Evolutionary conservation across 2,888 invertebrate genomes (phyloP).

Genomic region (Pseudococcus viburni): DNA sequence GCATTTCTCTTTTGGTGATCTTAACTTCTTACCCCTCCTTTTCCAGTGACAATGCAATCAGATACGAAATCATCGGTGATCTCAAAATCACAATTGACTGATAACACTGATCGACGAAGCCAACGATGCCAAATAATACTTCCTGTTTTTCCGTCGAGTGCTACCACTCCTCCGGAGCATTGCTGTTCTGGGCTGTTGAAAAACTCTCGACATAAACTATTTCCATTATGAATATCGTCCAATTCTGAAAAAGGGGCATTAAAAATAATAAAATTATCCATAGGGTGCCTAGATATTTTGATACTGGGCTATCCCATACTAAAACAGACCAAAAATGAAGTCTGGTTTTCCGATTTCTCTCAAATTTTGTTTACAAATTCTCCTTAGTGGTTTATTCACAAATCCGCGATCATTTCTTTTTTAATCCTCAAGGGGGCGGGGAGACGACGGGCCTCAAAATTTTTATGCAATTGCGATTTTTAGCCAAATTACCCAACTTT

Average conservation of each 20-base stretch:
- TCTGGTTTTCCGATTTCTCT: too few species aligned
- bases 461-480: too few species aligned
- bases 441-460: too few species aligned
- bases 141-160: conserved; percentile 82
- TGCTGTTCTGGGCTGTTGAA: conserved; percentile 70
- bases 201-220: background rate
- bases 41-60: conserved; percentile 83
- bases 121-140: conserved; percentile 82
- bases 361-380: too few species aligned
- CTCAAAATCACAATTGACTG: conserved; percentile 81
- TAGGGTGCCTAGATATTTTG: too few species aligned
- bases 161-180: conserved; percentile 84
- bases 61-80: conserved; percentile 78
- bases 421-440: too few species aligned
- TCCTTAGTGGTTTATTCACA: too few species aligned
- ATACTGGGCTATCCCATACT: too few species aligned
- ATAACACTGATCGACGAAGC: conserved; percentile 81
- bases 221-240: conserved; percentile 24
- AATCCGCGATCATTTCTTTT: too few species aligned
- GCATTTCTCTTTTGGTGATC: too few species aligned
- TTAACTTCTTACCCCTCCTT: conserved; percentile 76
- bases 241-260: background rate
- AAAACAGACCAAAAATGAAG: too few species aligned
- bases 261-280: background rate
- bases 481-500: too few species aligned